Evolutionary conservation across 2,113 vertebrate species (phyloP).

Genomic region (Oncorhynchus tshawytscha): DNA sequence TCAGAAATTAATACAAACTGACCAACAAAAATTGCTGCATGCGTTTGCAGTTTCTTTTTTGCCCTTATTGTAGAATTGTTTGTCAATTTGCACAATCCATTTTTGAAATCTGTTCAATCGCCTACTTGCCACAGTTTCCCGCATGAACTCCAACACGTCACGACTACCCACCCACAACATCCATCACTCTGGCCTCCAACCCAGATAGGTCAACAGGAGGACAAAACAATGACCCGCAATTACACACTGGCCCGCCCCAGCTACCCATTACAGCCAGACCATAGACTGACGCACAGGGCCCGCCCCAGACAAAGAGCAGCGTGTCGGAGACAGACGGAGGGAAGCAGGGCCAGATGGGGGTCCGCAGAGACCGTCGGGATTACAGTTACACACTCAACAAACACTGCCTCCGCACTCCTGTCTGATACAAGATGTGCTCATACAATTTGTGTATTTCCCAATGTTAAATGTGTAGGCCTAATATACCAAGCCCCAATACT

Average conservation of each 20-base stretch:
- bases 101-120: too few species aligned
- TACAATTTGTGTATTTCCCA: too few species aligned
- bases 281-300: constrained; percentile 37
- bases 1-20: too few species aligned
- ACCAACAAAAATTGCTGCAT: too few species aligned
- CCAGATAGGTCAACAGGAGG: constrained; percentile 55
- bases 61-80: too few species aligned
- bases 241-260: not conserved
- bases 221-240: constrained; percentile 43
- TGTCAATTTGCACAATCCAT: too few species aligned
- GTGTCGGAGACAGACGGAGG: constrained; percentile 57
- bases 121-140: not conserved
- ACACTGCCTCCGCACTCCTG: not conserved
- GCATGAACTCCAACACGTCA: not conserved
- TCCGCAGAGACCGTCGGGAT: constrained; percentile 41
- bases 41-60: too few species aligned
- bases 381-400: constrained; percentile 41
- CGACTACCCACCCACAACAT: constrained; percentile 2
- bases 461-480: too few species aligned
- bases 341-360: constrained; percentile 55
- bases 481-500: too few species aligned
- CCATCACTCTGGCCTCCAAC: constrained; percentile 41
- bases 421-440: too few species aligned
- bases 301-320: constrained; percentile 61
- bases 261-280: constrained; percentile 50